Evolutionary conservation across 2,888 invertebrate species (phyloP), one percentile per base, ranked within the genome.

Genomic region (Mayetiola destructor): DNA sequence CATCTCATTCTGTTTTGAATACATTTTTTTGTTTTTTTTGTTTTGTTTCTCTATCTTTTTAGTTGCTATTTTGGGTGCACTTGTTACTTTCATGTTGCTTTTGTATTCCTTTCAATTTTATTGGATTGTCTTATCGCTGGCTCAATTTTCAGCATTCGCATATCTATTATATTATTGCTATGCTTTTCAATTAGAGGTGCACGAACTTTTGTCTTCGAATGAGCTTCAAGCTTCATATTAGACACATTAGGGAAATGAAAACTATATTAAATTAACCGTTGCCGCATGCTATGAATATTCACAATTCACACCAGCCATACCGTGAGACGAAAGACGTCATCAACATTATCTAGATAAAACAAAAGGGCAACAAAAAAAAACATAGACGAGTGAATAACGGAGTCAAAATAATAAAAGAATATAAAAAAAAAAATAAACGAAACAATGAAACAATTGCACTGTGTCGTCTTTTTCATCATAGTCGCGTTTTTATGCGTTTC

Each of bases 161-260:
- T n/a, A n/a, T n/a, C n/a, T 48, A 48, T 48, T 48, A 23, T 48
- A 48, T 48, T 48, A 48, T 48, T 48, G 48, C 27, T 48, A n/a
- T 27, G 27, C 48, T 53, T 53, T 53, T 53, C 53, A 53, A 53
- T 53, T 53, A 53, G 53, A 53, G 53, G 53, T 53, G 30, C 30
- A 53, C 53, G 53, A 53, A 53, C 53, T 53, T 53, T 53, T 53
- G 48, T 48, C 48, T 48, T n/a, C n/a, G n/a, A n/a, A n/a, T n/a
- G n/a, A n/a, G n/a, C 48, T 27, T 27, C 30, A 30, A 53, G 53
- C 53, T 30, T 16, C 18, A 53, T 53, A 53, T 53, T 53, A 53
- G 53, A 53, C 53, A 53, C 53, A 53, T 53, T 53, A 53, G 39
- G 56, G 56, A 56, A 56, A 56, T 56, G 56, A 56, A 36, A 56